Evolutionary conservation across 2,888 invertebrate genomes (phyloP), one percentile per base, ranked within the genome.

Genomic region (Rugalucina vietnamica): DNA sequence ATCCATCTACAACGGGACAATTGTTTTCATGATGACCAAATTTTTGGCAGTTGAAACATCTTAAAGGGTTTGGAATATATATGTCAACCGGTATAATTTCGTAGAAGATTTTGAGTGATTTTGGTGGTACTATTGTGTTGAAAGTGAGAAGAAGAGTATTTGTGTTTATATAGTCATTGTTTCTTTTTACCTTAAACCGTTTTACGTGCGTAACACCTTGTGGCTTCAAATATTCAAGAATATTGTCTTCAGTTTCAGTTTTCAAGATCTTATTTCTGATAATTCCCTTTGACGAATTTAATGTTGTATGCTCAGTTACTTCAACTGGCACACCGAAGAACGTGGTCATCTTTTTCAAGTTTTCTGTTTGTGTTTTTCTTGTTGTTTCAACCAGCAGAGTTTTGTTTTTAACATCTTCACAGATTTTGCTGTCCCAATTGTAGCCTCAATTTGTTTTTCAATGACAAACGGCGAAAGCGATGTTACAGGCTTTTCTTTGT

Each of bases 1-100:
- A n/a, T n/a, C n/a, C n/a, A n/a, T n/a, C n/a, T n/a, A n/a, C n/a
- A n/a, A n/a, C n/a, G n/a, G n/a, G n/a, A n/a, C n/a, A n/a, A n/a
- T n/a, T n/a, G n/a, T n/a, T n/a, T n/a, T n/a, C n/a, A 34, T 70
- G 70, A 70, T 70, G 70, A 3, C 70, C 70, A 70, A 70, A 76
- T 27, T 29, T 76, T 24, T 60, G 60, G 27, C 75, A 37, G 39
- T 27, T 60, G 60, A 60, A 76, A 60, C 60, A 76, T n/a, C 60
- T 36, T 24, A 76, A 29, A 36, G 60, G 60, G 21, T 57, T 76
- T 0, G 75, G 60, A 0, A 76, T 37, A 10, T 36, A 37, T 0
- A 57, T 1, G 24, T 60, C 57, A 34, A 60, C 43, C 24, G 36
- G 12, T 5, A 49, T 24, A 39, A 21, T 43, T 24, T n/a, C 5